A percentile compares a stretch with the other conserved stretches of the same genome.
Conservation (phyloP, 2,113 vertebrate genomes). For the Sinocyclocheilus maitianheensis region DNA sequence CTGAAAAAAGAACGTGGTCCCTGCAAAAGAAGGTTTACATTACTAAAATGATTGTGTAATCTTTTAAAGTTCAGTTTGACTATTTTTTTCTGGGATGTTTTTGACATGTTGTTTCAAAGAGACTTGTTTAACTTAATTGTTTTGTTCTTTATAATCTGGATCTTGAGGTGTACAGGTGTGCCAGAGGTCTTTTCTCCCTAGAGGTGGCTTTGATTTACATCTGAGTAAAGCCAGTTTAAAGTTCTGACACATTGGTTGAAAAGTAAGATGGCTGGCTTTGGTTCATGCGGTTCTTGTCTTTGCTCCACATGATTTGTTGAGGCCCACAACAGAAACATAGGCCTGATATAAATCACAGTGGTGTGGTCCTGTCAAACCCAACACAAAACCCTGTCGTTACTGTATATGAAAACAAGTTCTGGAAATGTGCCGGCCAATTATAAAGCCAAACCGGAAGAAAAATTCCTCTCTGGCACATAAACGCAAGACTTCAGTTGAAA, state of each 20-base stretch:
- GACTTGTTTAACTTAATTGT: not conserved
- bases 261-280: constrained; percentile 35
- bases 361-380: constrained; percentile 36
- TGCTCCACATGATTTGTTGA: constrained; percentile 34
- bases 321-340: constrained; percentile 35
- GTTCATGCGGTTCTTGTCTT: constrained; percentile 12
- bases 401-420: constrained; percentile 30
- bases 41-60: not conserved
- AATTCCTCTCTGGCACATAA: not conserved
- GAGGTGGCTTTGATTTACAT: constrained; percentile 40
- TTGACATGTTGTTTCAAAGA: not conserved
- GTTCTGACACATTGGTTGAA: constrained; percentile 38
- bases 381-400: not conserved
- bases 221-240: constrained; percentile 35
- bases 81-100: not conserved
- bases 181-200: constrained; percentile 2
- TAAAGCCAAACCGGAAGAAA: not conserved
- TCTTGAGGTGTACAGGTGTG: constrained; percentile 25
- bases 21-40: not conserved
- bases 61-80: not conserved
- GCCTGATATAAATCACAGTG: constrained; percentile 36
- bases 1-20: not conserved
- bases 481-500: not conserved
- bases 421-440: constrained; percentile 11
- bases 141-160: not conserved